Evolutionary conservation across 2,797 vertebrate species (phyloP).

Genomic region (Sebastes cheni): DNA sequence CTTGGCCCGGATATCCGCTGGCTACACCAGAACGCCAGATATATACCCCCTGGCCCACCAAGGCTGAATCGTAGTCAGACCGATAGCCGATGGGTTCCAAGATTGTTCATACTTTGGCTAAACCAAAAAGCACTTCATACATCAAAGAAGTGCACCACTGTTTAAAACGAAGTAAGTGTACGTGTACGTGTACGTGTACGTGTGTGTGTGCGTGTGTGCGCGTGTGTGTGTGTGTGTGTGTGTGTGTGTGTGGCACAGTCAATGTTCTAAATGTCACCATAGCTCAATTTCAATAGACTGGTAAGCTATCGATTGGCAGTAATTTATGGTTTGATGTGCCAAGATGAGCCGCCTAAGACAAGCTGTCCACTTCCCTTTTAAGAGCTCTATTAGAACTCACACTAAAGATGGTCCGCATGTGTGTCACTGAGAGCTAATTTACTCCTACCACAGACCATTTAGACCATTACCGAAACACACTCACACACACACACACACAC

Average conservation of each 20-base stretch:
- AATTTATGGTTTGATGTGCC: slow-evolving; percentile 83
- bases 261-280: slow-evolving; percentile 77
- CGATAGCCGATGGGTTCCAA: neutral
- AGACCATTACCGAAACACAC: slow-evolving; percentile 71
- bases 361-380: slow-evolving; percentile 83
- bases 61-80: neutral
- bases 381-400: slow-evolving; percentile 81
- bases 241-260: slow-evolving; percentile 25
- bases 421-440: slow-evolving; percentile 82
- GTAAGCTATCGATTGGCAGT: slow-evolving; percentile 83
- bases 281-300: slow-evolving; percentile 85
- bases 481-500: slow-evolving; percentile 18
- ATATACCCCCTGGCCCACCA: neutral
- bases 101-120: neutral
- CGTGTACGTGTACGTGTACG: neutral
- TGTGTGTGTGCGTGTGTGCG: neutral
- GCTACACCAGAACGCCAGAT: neutral
- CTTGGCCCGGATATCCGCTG: neutral
- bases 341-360: slow-evolving; percentile 77
- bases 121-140: neutral
- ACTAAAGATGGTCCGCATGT: slow-evolving; percentile 64
- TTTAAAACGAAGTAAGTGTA: slow-evolving; percentile 14
- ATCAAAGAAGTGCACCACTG: neutral
- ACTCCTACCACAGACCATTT: slow-evolving; percentile 79
- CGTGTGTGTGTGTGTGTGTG: neutral